A percentile compares a stretch with the other conserved stretches of the same genome.
These are phyloP conservation scores for Unio pictorum DNA, from an alignment of 2,888 invertebrate genomes.

Conservation along the genomic window DNA sequence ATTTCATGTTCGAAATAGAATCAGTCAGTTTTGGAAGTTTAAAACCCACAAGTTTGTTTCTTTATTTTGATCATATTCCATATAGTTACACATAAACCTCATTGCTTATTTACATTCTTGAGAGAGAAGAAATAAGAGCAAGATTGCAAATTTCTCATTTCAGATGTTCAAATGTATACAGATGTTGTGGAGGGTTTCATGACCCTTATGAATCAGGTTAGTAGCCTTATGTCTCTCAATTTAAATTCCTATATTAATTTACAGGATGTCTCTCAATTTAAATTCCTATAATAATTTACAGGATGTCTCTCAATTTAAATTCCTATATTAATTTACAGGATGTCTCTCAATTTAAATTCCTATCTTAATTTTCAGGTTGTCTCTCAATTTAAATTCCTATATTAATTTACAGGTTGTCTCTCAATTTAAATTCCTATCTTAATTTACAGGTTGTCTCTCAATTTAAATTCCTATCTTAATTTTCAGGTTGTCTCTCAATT, in stretches of 20 bases:
- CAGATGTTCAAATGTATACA: constrained; percentile 76
- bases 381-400: no score
- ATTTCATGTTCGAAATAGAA: not conserved
- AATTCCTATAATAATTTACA: no score
- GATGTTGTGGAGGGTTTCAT: constrained; percentile 84
- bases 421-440: not conserved
- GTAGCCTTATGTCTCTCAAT: not conserved
- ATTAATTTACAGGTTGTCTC: constrained; percentile 52
- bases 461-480: no score
- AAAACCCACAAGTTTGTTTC: not conserved
- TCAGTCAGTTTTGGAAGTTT: not conserved
- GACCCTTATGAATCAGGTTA: constrained; percentile 75
- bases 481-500: no score
- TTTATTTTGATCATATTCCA: no score
- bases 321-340: no score
- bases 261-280: not conserved
- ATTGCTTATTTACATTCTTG: no score
- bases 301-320: no score
- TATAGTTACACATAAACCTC: no score
- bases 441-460: no score
- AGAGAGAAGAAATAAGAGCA: no score
- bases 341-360: no score
- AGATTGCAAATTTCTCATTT: constrained; percentile 14
- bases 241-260: not conserved
- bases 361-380: not conserved